Evolutionary conservation across 1,140 invertebrate species (phyloP).

Genomic region (Propsilocerus akamusi): DNA sequence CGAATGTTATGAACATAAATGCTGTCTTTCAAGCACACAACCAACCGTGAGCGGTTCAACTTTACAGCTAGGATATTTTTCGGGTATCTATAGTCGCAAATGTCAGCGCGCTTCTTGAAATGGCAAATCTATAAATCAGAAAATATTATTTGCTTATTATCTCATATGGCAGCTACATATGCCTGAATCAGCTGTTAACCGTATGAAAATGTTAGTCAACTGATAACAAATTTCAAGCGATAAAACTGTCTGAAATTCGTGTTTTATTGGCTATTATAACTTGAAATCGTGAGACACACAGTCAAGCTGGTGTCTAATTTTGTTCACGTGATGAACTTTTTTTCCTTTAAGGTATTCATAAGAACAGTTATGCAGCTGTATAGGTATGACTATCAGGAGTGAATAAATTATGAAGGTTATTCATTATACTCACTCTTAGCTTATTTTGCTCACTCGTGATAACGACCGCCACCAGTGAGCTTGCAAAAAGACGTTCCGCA

Average conservation of each 20-base stretch:
- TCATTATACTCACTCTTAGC: slow-evolving; percentile 11
- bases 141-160: neutral
- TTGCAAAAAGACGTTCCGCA: slow-evolving; percentile 21
- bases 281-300: neutral
- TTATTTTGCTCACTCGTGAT: slow-evolving; percentile 21
- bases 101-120: slow-evolving; percentile 96
- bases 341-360: neutral
- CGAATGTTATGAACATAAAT: slow-evolving; percentile 97
- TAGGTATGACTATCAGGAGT: no score
- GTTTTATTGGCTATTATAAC: no score
- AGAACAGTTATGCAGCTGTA: no score
- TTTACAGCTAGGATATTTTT: slow-evolving; percentile 93
- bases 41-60: slow-evolving; percentile 81
- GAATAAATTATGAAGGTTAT: neutral
- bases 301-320: neutral
- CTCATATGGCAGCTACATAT: no score
- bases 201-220: no score
- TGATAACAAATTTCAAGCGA: no score
- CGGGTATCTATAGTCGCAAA: slow-evolving; percentile 95
- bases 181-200: no score
- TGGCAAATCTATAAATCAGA: slow-evolving; percentile 55
- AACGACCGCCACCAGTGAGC: slow-evolving; percentile 22
- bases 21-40: slow-evolving; percentile 94
- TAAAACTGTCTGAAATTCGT: no score
- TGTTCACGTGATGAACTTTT: no score